phyloP scores from a whole-genome alignment of 1,140 invertebrate genomes.

The Penaeus indicus region DNA sequence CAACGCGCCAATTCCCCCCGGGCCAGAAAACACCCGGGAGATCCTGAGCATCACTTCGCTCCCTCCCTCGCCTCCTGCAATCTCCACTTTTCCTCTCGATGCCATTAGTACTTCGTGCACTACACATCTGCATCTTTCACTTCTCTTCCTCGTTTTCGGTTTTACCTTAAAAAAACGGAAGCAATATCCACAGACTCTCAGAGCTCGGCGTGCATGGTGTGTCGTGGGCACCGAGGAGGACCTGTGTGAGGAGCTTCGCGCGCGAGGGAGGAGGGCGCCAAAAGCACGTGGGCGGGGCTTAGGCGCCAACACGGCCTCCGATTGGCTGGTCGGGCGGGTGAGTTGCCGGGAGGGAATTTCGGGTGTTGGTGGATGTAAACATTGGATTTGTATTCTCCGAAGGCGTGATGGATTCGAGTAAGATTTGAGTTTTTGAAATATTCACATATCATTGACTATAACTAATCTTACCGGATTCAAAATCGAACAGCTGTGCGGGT shows the following conservation, averaged over 20 bases:
- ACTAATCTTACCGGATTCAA: conserved; percentile 47
- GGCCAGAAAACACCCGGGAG: conserved; percentile 1
- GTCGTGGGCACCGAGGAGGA: conserved; percentile 2
- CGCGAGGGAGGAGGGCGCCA: conserved; percentile 50
- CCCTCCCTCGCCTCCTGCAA: conserved; percentile 15
- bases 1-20: conserved; percentile 39
- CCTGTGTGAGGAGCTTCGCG: conserved; percentile 28
- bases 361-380: conserved; percentile 42
- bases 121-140: too few relatives aligned
- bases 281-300: conserved; percentile 49
- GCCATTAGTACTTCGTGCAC: too few relatives aligned
- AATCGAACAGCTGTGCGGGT: background rate
- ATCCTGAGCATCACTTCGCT: conserved; percentile 47
- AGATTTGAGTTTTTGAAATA: background rate
- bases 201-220: conserved; percentile 34
- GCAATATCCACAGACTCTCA: conserved; percentile 41
- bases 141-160: too few relatives aligned
- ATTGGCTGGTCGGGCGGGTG: conserved; percentile 12
- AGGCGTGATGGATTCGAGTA: background rate
- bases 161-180: background rate
- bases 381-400: conserved; percentile 42
- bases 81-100: background rate
- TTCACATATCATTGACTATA: background rate
- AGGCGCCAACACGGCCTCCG: background rate
- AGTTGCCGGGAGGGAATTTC: too few relatives aligned